Conservation (phyloP, 2,113 vertebrate genomes). For the Ptilorrhoa leucosticta region DNA sequence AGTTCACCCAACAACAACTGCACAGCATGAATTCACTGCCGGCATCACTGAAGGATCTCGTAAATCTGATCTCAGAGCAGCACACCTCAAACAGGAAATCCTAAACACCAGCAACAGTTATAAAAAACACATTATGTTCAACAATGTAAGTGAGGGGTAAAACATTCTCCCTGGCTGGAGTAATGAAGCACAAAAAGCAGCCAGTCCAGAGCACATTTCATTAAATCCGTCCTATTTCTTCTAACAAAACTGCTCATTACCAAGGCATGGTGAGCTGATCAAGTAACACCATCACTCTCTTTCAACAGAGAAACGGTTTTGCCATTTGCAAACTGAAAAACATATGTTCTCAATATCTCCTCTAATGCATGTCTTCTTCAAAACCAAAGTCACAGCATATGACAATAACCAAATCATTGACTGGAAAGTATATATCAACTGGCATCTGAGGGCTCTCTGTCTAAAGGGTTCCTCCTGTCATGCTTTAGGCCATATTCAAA, state of each 20-base stretch:
- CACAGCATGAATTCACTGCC: not conserved
- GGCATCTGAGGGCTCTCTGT: conserved; percentile 12
- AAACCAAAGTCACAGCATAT: conserved; percentile 35
- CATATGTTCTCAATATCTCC: conserved; percentile 70
- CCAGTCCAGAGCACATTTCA: not conserved
- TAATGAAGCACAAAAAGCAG: not conserved
- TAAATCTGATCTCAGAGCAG: not conserved
- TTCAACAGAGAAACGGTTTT: conserved; percentile 49
- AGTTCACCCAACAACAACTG: not conserved
- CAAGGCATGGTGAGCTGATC: not conserved
- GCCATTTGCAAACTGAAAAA: conserved; percentile 44
- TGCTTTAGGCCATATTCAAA: conserved; percentile 33
- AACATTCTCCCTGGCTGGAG: not conserved
- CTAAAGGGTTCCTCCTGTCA: not conserved
- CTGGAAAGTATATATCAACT: conserved; percentile 50
- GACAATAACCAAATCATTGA: conserved; percentile 62
- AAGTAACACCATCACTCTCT: conserved; percentile 41
- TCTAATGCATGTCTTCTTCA: conserved; percentile 57
- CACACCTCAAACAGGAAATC: conserved; percentile 42
- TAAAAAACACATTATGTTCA: not conserved
- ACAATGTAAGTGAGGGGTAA: not conserved
- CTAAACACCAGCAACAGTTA: not conserved
- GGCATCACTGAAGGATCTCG: not conserved
- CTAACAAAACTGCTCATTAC: not conserved
- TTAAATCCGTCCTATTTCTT: not conserved